These are phyloP conservation scores for Drosophila gunungcola DNA, from an alignment of 1,140 invertebrate genomes.

Conservation along the genomic window DNA sequence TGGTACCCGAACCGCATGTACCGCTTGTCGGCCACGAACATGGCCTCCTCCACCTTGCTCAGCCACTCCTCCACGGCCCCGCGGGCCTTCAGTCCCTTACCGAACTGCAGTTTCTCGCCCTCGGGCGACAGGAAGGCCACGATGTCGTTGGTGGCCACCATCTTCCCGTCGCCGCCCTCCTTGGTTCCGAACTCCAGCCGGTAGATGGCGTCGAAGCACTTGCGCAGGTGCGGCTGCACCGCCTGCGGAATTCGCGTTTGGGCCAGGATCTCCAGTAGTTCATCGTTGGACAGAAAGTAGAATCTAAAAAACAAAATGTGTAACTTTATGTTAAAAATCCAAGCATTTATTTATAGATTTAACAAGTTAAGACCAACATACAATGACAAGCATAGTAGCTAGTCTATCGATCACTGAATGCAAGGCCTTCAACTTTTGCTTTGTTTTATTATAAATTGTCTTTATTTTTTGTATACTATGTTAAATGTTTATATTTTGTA, in stretches of 20 bases:
- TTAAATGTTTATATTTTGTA: no score
- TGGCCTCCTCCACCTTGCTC: conserved; percentile 93
- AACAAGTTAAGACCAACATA: no score
- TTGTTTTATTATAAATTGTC: no score
- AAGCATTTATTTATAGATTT: no score
- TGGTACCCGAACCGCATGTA: conserved; percentile 89
- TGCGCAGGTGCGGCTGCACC: conserved; percentile 94
- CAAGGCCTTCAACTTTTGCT: no score
- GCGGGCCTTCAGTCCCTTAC: conserved; percentile 92
- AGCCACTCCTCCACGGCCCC: conserved; percentile 96
- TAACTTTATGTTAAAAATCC: no score
- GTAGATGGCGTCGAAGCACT: conserved; percentile 95
- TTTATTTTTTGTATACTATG: no score
- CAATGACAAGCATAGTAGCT: no score
- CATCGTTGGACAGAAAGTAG: conserved; percentile 98
- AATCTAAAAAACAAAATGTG: conserved; percentile 85
- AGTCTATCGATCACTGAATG: no score
- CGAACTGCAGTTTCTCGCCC: conserved; percentile 90
- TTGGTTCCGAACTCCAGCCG: conserved; percentile 91
- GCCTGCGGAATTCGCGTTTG: conserved; percentile 94
- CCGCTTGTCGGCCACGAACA: conserved; percentile 91
- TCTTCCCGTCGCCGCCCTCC: conserved; percentile 79
- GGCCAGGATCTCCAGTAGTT: conserved; percentile 95
- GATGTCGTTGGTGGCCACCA: conserved; percentile 90
- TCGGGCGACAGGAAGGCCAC: conserved; percentile 94